phyloP scores from a whole-genome alignment of 1,140 invertebrate genomes.

The Pseudomyrmex pallidus region DNA sequence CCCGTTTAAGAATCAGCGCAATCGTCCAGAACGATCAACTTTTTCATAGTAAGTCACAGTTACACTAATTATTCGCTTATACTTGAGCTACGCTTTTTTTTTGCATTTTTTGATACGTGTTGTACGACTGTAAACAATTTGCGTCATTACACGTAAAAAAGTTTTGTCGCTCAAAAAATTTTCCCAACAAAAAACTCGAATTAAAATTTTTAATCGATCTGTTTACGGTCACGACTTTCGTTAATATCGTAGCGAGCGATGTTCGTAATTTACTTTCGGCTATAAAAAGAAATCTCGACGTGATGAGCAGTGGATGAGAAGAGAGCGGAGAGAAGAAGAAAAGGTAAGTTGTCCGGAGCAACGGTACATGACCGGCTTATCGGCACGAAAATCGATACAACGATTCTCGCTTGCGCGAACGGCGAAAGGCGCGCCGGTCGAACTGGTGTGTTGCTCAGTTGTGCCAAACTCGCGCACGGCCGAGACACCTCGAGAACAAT shows the following conservation, averaged over 20 bases:
- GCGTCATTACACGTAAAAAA: no score
- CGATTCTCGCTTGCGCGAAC: conserved; percentile 54
- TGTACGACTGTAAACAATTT: not conserved
- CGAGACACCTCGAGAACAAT: conserved; percentile 63
- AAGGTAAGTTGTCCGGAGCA: conserved; percentile 74
- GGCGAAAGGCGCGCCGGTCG: conserved; percentile 28
- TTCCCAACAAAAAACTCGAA: not conserved
- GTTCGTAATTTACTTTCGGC: conserved; percentile 40
- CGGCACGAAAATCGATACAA: conserved; percentile 64
- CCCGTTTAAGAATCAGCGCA: conserved; percentile 84
- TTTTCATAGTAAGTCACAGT: conserved; percentile 76
- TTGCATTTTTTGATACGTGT: not conserved
- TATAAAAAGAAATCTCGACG: conserved; percentile 27
- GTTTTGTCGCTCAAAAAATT: not conserved
- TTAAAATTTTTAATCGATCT: not conserved
- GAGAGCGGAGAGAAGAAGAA: not conserved
- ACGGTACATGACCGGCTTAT: conserved; percentile 74
- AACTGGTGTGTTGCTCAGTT: not conserved
- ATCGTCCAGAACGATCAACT: conserved; percentile 46
- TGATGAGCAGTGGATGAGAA: not conserved
- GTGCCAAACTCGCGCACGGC: conserved; percentile 35
- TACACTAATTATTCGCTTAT: not conserved
- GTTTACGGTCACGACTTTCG: not conserved
- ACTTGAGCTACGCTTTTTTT: not conserved
- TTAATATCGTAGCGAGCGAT: conserved; percentile 26